phyloP scores from a whole-genome alignment of 2,797 vertebrate genomes.

The Sebastes kiyomatsui region DNA sequence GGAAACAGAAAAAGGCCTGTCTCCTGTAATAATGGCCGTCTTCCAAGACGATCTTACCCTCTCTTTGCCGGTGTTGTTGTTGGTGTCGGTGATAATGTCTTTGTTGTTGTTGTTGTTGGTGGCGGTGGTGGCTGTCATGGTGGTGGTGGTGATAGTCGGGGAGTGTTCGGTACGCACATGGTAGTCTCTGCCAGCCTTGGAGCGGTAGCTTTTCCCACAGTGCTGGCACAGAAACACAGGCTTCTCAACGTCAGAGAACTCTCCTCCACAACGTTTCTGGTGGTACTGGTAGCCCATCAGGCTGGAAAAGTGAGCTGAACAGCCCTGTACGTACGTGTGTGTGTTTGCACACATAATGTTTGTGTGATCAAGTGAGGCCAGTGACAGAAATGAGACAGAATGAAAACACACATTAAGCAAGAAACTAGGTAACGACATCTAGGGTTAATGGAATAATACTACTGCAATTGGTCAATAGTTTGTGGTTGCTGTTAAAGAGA shows the following conservation, averaged over 20 bases:
- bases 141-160: conserved; percentile 37
- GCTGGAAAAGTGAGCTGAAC: conserved; percentile 93
- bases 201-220: conserved; percentile 93
- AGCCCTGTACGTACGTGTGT: conserved; percentile 81
- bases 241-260: conserved; percentile 88
- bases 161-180: conserved; percentile 85
- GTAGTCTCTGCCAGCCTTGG: conserved; percentile 94
- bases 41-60: conserved; percentile 54
- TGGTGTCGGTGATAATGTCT: conserved; percentile 65
- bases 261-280: conserved; percentile 93
- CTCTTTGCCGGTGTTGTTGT: conserved; percentile 77
- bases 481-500: conserved; percentile 30
- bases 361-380: conserved; percentile 38
- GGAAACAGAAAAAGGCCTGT: neutral
- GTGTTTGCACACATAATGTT: conserved; percentile 41
- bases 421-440: conserved; percentile 32
- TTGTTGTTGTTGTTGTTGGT: conserved; percentile 33
- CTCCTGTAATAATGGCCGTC: neutral
- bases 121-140: conserved; percentile 15
- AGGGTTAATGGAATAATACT: conserved; percentile 29
- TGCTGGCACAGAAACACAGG: conserved; percentile 91
- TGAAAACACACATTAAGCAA: conserved; percentile 55
- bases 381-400: conserved; percentile 64
- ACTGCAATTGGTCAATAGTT: conserved; percentile 25
- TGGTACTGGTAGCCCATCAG: conserved; percentile 98